Conservation (phyloP, 2,113 vertebrate species). For the Grammomys surdaster region DNA sequence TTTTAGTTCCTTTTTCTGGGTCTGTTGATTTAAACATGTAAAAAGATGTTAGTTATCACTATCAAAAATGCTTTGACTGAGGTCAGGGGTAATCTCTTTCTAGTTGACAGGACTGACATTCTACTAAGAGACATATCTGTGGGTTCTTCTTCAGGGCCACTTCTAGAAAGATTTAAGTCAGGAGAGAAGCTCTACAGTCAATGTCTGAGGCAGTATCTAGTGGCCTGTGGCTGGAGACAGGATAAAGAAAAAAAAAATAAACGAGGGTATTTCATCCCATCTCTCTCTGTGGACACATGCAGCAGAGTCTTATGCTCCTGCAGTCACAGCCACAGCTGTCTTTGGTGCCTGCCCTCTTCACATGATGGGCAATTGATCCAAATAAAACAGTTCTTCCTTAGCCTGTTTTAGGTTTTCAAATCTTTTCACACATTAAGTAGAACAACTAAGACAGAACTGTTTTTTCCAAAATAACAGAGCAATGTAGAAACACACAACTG, state of each 20-base stretch:
- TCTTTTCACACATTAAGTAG: neutral
- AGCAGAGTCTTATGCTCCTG: neutral
- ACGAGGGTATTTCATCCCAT: too few relatives aligned
- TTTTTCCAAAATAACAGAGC: neutral
- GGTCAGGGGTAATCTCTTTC: neutral
- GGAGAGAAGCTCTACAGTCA: neutral
- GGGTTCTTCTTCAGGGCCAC: neutral
- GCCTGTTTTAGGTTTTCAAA: neutral
- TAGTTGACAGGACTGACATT: neutral
- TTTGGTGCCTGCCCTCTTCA: too few relatives aligned
- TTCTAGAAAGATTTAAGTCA: neutral
- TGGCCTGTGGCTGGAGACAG: neutral
- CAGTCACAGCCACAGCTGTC: neutral
- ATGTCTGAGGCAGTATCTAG: neutral
- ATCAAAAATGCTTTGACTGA: neutral
- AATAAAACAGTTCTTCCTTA: neutral
- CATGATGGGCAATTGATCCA: neutral
- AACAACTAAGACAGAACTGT: neutral
- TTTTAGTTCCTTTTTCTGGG: neutral
- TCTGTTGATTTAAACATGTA: neutral
- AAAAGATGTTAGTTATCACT: neutral
- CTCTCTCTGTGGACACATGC: too few relatives aligned
- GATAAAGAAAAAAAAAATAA: too few relatives aligned
- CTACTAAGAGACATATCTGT: neutral
- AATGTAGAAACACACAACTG: constrained; percentile 35